Percentiles rank a stretch among this genome's conserved stretches.
Conservation (phyloP, 2,888 invertebrate genomes). For the Andrena chrysosceles region DNA sequence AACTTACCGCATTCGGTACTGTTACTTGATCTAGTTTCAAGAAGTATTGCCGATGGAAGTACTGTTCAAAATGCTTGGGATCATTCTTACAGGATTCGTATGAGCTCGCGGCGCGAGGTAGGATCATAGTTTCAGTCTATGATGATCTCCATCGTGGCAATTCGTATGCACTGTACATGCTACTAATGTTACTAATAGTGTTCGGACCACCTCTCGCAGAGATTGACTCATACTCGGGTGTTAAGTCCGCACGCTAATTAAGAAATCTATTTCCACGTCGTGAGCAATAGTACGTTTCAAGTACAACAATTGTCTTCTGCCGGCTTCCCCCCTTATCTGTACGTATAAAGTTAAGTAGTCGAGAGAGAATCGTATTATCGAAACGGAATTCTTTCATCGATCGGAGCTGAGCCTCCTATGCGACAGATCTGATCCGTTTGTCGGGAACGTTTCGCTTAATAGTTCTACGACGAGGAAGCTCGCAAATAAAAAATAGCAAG, state of each 20-base stretch:
- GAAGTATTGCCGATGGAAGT: constrained; percentile 47
- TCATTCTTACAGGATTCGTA: not conserved
- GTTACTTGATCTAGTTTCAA: constrained; percentile 1
- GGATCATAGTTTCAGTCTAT: constrained; percentile 46
- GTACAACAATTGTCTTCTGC: constrained; percentile 15
- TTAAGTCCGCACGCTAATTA: constrained; percentile 47
- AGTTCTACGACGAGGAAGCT: constrained; percentile 47
- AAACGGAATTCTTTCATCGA: constrained; percentile 14
- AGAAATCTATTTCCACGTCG: constrained; percentile 40
- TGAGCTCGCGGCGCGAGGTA: constrained; percentile 17
- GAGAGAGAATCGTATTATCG: not conserved
- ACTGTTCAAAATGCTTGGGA: constrained; percentile 23
- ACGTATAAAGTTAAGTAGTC: not conserved
- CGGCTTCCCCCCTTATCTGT: not conserved
- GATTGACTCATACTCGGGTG: constrained; percentile 32
- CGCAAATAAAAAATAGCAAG: constrained; percentile 40
- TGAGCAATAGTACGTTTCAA: constrained; percentile 30
- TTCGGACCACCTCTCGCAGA: constrained; percentile 40
- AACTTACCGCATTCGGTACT: not conserved
- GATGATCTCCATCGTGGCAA: constrained; percentile 28
- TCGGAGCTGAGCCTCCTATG: not conserved
- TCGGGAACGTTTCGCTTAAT: not conserved
- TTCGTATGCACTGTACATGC: constrained; percentile 35
- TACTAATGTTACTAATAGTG: constrained; percentile 26
- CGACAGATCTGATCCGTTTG: not conserved